Evolutionary conservation across 2,888 invertebrate species (phyloP).

Genomic region (Sympetrum striolatum): DNA sequence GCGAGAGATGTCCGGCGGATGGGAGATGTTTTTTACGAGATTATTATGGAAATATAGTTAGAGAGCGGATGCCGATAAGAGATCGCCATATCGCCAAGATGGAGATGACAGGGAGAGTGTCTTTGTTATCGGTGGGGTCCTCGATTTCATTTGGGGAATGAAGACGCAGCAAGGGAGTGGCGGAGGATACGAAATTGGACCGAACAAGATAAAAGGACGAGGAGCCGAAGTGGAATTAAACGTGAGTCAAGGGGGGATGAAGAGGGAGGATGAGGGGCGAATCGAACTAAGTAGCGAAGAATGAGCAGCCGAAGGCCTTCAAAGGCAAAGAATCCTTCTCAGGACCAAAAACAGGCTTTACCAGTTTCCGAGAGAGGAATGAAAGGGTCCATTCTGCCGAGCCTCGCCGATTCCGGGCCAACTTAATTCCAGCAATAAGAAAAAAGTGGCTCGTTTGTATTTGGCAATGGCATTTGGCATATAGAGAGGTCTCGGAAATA

Average conservation of each 20-base stretch:
- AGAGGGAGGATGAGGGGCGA: background rate
- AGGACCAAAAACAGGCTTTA: background rate
- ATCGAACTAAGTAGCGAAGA: background rate
- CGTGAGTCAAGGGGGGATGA: background rate
- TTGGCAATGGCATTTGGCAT: background rate
- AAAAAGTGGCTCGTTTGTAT: background rate
- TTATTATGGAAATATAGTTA: background rate
- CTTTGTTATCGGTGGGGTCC: background rate
- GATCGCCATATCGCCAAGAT: background rate
- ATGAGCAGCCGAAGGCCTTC: background rate
- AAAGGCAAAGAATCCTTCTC: background rate
- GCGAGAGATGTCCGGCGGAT: background rate
- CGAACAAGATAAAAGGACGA: background rate
- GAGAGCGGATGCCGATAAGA: background rate
- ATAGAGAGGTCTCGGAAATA: background rate
- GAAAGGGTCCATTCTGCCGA: background rate
- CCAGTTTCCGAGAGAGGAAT: background rate
- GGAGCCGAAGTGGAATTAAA: background rate
- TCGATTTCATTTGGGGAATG: background rate
- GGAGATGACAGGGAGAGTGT: background rate
- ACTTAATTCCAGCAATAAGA: background rate
- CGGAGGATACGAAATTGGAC: background rate
- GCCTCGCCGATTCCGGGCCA: background rate
- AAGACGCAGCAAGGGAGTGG: background rate
- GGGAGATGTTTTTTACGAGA: background rate